Base-by-base conservation (phyloP, 2,888 invertebrate species). In the Entomobrya proxima region DNA sequence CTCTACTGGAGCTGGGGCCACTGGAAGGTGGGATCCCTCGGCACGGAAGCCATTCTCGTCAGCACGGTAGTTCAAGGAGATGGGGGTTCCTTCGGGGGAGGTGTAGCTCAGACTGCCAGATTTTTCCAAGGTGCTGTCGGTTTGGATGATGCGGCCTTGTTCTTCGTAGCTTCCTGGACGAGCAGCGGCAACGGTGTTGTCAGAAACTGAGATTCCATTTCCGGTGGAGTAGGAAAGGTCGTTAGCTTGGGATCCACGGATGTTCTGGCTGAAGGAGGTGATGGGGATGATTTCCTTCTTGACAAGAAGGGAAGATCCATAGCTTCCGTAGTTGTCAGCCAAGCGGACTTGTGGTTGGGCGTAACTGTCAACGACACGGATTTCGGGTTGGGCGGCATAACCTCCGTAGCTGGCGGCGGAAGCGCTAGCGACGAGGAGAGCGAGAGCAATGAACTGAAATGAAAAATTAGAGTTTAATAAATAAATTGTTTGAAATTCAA, bases 11-110 rank as follows among this genome's bases (percentile, higher is more conserved):
- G 0, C 3, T 18, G 64, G 64, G 35, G 58, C 58, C 13, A 58
- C 30, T 15, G 64, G 64, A 4, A 67, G 13, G 37, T 72, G 69
- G 55, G 69, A 35, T 24, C 67, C 69, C 15, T 52, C 27, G 27
- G 80, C 80, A 7, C 55, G 35, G 55, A 55, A 80, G 30, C 80
- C 80, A n/a, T 52, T 52, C 69, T 64, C 61, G 18, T 80, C 80
- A 40, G 69, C 69, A n/a, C 55, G 30, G 18, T 40, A 80, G 55
- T 2, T 37, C 24, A 69, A 15, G 13, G 35, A 27, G 69, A 80
- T 80, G 1, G 55, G 69, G 0, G 30, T 3, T 21, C 80, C 80
- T 69, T 80, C 80, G 11, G 80, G 80, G 69, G 67, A 35, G 37
- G 69, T 80, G 69, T 55, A 80, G 52, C 69, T 69, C 55, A 52